Percentiles rank a stretch among this genome's conserved stretches.
phyloP scores from a whole-genome alignment of 2,888 invertebrate species.

The Himalopsyche kuldschensis region DNA sequence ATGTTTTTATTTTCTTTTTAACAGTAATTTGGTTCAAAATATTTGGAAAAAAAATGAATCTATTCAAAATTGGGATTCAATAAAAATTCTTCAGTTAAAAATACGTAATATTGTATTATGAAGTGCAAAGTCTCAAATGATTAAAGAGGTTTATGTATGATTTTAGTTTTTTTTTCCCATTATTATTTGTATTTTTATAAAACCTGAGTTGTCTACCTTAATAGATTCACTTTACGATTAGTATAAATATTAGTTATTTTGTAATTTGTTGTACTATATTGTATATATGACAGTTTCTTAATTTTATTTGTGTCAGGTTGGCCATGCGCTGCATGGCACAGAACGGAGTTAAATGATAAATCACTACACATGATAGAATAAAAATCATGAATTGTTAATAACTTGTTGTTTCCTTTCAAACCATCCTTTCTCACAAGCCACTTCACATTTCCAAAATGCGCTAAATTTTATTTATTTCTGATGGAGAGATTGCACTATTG shows the following conservation, averaged over 20 bases:
- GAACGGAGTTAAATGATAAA: background rate
- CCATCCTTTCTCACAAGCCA: background rate
- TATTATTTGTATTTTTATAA: conserved; percentile 1
- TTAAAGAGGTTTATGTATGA: background rate
- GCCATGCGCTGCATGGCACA: background rate
- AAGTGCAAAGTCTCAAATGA: conserved; percentile 35
- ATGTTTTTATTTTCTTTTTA: background rate
- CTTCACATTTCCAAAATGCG: too few species aligned
- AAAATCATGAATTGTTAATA: conserved; percentile 23
- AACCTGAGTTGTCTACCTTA: background rate
- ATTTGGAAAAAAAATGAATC: background rate
- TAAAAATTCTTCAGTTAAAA: background rate
- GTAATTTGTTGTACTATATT: conserved; percentile 21
- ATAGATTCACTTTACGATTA: background rate
- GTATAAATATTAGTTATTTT: conserved; percentile 5
- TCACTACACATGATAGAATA: conserved; percentile 15
- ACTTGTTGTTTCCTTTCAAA: background rate
- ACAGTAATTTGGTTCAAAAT: background rate
- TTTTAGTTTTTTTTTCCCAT: conserved; percentile 7
- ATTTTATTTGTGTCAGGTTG: conserved; percentile 9
- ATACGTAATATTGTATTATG: background rate
- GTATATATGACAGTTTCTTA: conserved; percentile 12
- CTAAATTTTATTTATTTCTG: too few species aligned
- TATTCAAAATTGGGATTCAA: background rate
- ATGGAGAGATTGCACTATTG: too few species aligned